Evolutionary conservation across 2,797 vertebrate genomes (phyloP).

Genomic region (Paramormyrops hopkinsi): DNA sequence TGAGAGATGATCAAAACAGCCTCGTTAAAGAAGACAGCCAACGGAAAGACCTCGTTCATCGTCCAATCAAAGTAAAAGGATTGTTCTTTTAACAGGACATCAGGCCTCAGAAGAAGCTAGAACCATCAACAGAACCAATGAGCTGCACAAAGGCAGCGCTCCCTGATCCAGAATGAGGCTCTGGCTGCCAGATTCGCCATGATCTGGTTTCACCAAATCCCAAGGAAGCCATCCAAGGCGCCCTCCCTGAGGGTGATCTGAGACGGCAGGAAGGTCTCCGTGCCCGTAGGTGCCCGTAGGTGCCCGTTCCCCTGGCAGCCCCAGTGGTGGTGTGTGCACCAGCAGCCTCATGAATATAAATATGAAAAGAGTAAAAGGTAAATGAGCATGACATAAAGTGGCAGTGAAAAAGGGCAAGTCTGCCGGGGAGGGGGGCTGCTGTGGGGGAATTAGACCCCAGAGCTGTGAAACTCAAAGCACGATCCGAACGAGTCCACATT

Average conservation of each 20-base stretch:
- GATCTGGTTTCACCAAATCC: neutral
- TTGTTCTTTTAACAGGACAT: neutral
- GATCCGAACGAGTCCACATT: slow-evolving; percentile 30
- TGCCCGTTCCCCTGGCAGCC: neutral
- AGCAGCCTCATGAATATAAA: neutral
- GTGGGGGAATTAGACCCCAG: slow-evolving; percentile 37
- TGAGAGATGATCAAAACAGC: neutral
- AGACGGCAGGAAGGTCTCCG: neutral
- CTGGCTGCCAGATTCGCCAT: neutral
- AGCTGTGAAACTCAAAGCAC: slow-evolving; percentile 31
- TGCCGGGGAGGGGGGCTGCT: slow-evolving; percentile 35
- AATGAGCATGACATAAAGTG: slow-evolving; percentile 36
- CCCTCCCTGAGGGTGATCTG: neutral
- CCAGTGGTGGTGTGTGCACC: neutral
- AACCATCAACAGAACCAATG: neutral
- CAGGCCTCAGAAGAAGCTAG: neutral
- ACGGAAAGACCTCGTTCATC: neutral
- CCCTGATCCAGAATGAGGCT: neutral
- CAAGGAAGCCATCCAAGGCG: neutral
- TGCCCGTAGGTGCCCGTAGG: neutral
- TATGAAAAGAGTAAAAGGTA: slow-evolving; percentile 28
- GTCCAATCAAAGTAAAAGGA: neutral
- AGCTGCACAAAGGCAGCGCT: neutral
- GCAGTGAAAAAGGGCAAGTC: neutral
- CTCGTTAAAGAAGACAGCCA: neutral